Evolutionary conservation across 2,888 invertebrate species (phyloP), one percentile per base, ranked within the genome.

Genomic region (Syrista parreyssii): DNA sequence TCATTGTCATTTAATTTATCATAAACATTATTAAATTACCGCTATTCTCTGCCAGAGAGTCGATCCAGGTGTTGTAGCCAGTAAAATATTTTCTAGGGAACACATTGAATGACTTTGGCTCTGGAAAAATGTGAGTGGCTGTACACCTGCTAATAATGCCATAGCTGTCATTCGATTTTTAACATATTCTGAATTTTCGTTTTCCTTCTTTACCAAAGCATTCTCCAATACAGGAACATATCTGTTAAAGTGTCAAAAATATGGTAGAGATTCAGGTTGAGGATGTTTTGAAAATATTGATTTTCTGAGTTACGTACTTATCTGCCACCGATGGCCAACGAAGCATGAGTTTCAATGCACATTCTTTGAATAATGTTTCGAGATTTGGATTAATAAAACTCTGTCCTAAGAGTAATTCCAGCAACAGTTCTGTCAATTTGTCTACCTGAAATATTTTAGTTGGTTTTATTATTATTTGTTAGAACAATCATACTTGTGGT

Each of bases 301-400:
- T 32, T 34, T 34, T 11, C 3, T 36, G 33, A 31, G 69, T 35
- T 68, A 78, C 82, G 68, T 75, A 86, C 90, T 88, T 90, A 76
- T 91, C 89, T 40, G 90, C 89, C n/a, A 88, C 86, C 0, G 89
- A 89, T 30, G 91, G 91, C 91, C 91, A 91, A 6, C 91, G 87
- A 77, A 91, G 87, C 91, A 91, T 91, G 33, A 91, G 82, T 83
- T 90, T 91, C 12, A 90, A 82, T 31, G 87, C 88, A 75, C 91
- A 91, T 34, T 90, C 89, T 84, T 90, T 90, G 74, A 91, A 91
- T 31, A 91, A 83, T 30, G 86, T 84, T 78, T 91, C 91, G 40
- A 91, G 83, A 78, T 90, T 90, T 15, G 88, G 83, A 84, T 91
- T 89, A 75, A 91, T 89, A 74, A 91, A 90, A 82, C 89, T 90